Conservation (phyloP, 2,888 invertebrate genomes). For the Trissolcus japonicus region DNA sequence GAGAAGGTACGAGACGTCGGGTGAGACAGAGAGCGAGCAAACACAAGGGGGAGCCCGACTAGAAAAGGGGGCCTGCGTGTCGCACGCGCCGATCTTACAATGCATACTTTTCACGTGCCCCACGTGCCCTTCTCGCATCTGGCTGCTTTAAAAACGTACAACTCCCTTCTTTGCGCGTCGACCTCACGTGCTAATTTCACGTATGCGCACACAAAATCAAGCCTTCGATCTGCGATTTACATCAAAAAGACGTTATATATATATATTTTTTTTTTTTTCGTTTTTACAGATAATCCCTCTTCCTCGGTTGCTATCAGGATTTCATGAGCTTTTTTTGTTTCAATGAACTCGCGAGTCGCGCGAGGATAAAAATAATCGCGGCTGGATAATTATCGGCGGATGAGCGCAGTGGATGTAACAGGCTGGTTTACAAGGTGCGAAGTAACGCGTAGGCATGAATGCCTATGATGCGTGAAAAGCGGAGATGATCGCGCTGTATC, state of each 20-base stretch:
- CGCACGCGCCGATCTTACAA: constrained; percentile 76
- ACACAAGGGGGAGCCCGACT: constrained; percentile 51
- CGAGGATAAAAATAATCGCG: constrained; percentile 36
- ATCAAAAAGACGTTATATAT: constrained; percentile 35
- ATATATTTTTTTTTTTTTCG: background rate
- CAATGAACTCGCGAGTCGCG: constrained; percentile 1
- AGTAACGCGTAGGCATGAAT: constrained; percentile 41
- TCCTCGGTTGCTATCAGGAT: background rate
- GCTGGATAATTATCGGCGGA: constrained; percentile 24
- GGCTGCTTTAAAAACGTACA: constrained; percentile 68
- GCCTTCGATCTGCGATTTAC: constrained; percentile 43
- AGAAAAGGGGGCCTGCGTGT: constrained; percentile 71
- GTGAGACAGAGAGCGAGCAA: constrained; percentile 58
- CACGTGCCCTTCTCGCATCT: constrained; percentile 66
- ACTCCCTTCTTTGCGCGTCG: constrained; percentile 38
- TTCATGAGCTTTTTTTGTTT: background rate
- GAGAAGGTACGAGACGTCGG: constrained; percentile 58
- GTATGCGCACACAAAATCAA: constrained; percentile 34
- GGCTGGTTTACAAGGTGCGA: constrained; percentile 36
- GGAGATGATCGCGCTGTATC: constrained; percentile 55
- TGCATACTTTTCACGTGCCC: constrained; percentile 73
- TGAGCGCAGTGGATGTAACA: constrained; percentile 40
- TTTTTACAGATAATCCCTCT: background rate
- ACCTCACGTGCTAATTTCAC: constrained; percentile 56
- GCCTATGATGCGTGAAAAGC: constrained; percentile 53